Evolutionary conservation across 2,113 vertebrate genomes (phyloP).

Genomic region (Pelusios castaneus): DNA sequence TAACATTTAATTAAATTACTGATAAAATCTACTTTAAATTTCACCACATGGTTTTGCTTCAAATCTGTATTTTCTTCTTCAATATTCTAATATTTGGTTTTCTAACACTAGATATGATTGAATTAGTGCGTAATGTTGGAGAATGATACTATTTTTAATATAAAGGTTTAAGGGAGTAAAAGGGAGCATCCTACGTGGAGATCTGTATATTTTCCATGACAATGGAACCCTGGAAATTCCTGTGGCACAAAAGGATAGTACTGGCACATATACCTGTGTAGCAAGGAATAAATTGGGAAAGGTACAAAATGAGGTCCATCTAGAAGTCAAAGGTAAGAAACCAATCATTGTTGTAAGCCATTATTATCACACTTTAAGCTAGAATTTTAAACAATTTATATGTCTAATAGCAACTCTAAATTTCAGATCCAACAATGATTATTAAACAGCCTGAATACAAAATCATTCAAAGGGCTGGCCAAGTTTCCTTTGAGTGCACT

Average conservation of each 20-base stretch:
- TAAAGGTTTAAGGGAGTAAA: slow-evolving; percentile 91
- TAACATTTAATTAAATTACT: neutral
- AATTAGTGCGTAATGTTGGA: neutral
- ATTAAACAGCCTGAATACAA: slow-evolving; percentile 90
- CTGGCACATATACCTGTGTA: slow-evolving; percentile 91
- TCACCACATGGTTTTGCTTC: neutral
- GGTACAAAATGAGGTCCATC: slow-evolving; percentile 87
- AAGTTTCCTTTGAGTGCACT: slow-evolving; percentile 91
- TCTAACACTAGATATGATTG: neutral
- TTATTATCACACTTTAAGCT: neutral
- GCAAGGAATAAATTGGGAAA: slow-evolving; percentile 88
- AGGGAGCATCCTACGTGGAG: slow-evolving; percentile 85
- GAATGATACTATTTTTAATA: slow-evolving; percentile 45
- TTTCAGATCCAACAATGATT: slow-evolving; percentile 93
- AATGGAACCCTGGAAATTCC: slow-evolving; percentile 94
- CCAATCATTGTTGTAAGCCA: neutral
- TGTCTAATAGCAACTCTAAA: slow-evolving; percentile 61
- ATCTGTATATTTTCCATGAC: slow-evolving; percentile 85
- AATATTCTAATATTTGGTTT: neutral
- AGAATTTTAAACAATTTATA: slow-evolving; percentile 29
- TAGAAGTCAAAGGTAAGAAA: slow-evolving; percentile 95
- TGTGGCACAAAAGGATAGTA: slow-evolving; percentile 82
- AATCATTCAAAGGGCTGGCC: slow-evolving; percentile 84
- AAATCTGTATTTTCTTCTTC: neutral
- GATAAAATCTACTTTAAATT: neutral